phyloP scores from a whole-genome alignment of 2,113 vertebrate species.

The Mastomys coucha region DNA sequence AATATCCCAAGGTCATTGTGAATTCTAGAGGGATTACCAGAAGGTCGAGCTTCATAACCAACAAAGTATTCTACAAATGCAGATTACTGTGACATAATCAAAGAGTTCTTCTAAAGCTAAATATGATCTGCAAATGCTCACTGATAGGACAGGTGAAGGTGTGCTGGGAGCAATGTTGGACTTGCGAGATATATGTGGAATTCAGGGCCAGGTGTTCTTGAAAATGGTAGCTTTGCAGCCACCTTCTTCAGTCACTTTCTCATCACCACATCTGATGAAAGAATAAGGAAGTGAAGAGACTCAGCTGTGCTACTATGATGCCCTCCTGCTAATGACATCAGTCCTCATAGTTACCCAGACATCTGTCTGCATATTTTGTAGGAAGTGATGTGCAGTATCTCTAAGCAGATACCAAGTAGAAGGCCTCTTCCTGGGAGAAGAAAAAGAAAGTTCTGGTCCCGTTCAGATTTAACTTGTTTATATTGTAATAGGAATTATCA shows the following conservation, averaged over 20 bases:
- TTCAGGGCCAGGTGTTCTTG: neutral
- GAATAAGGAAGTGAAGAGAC: neutral
- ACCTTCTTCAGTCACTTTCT: neutral
- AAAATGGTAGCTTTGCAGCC: neutral
- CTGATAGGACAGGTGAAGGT: neutral
- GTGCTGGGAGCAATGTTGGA: neutral
- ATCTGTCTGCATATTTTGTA: neutral
- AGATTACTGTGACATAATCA: neutral
- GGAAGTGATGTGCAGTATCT: neutral
- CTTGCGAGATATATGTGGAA: neutral
- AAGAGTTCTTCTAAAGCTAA: neutral
- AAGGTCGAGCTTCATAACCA: neutral
- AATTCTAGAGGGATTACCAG: neutral
- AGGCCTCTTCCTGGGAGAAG: neutral
- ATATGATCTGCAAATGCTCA: neutral
- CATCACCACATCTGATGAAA: neutral
- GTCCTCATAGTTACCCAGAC: neutral
- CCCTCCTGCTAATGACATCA: neutral
- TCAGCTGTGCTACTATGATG: neutral
- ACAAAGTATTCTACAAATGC: neutral
- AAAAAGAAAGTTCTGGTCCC: neutral
- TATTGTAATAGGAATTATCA: neutral
- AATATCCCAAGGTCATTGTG: neutral
- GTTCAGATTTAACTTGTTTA: neutral
- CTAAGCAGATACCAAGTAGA: neutral